phyloP scores from a whole-genome alignment of 2,888 invertebrate genomes.

The Yponomeuta evonymella region DNA sequence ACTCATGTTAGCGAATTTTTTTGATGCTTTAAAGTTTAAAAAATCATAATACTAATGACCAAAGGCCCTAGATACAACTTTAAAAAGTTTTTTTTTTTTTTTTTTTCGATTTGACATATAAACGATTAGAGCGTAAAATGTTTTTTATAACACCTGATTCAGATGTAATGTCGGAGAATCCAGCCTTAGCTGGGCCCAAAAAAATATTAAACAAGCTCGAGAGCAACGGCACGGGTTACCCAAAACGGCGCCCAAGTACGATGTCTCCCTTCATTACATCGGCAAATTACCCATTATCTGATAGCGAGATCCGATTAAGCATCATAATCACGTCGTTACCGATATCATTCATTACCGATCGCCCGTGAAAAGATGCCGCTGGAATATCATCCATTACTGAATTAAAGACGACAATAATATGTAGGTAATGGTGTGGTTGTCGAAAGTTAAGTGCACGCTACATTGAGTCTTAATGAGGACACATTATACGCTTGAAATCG shows the following conservation, averaged over 20 bases:
- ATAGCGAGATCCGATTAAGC: slow-evolving; percentile 5
- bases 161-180: too few species aligned
- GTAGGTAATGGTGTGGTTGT: background rate
- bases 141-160: too few species aligned
- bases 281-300: slow-evolving; percentile 6
- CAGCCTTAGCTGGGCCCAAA: too few species aligned
- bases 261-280: background rate
- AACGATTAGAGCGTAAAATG: too few species aligned
- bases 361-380: slow-evolving; percentile 1
- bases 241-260: background rate
- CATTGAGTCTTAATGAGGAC: background rate
- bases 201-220: background rate
- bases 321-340: slow-evolving; percentile 8
- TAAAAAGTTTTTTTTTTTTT: too few species aligned
- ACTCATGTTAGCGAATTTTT: too few species aligned
- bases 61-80: too few species aligned
- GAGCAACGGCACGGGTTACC: background rate
- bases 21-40: too few species aligned
- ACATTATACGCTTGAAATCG: too few species aligned
- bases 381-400: slow-evolving; percentile 8
- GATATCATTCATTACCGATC: slow-evolving; percentile 12
- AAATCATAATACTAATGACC: too few species aligned
- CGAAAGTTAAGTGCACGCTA: background rate
- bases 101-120: too few species aligned
- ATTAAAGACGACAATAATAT: background rate